Evolutionary conservation across 2,888 invertebrate species (phyloP), one percentile per base, ranked within the genome.

Genomic region (Drosophila acutilabella): DNA sequence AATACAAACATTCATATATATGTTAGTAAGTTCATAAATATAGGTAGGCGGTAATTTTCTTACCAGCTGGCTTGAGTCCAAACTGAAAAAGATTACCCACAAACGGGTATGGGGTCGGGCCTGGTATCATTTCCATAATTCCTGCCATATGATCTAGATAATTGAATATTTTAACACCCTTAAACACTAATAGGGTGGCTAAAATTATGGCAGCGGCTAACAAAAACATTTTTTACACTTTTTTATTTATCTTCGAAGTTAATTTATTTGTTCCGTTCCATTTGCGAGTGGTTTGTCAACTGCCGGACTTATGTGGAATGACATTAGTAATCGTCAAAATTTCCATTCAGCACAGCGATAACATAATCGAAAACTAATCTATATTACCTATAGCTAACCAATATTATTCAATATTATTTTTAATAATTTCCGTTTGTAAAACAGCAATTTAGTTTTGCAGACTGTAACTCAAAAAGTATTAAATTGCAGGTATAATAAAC

Each of bases 51-150:
- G 10, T 53, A 59, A 71, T 50, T 18, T 45, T 41, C 90, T 88
- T 56, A 91, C 91, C 90, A 45, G 73, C 85, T 38, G 91, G 88
- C 70, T 88, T 90, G 1, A 88, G 75, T 38, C 90, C 89, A 50
- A 91, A 86, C 72, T 91, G 90, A 75, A 90, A 89, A 13, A 90
- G 67, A 72, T 91, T 91, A 2, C 92, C 92, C 26, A 91, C 86
- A 66, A 91, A 87, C 1, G 92, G 91, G 69, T 90, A 88, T 0
- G 90, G 85, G 5, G 81, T 89, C 11, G 90, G 90, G 4, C 91
- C 91, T 1, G 91, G 90, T 64, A 92, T 90, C 89, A 89, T 89
- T 71, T 91, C 90, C 89, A 90, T 90, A 16, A 91, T 91, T 8
- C 91, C 89, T 1, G 89, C 90, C 62, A 91, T 91, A 64, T 90